A percentile compares a stretch with the other conserved stretches of the same genome.
Evolutionary conservation across 2,888 invertebrate genomes (phyloP).

Genomic region (Frankliniella fusca): DNA sequence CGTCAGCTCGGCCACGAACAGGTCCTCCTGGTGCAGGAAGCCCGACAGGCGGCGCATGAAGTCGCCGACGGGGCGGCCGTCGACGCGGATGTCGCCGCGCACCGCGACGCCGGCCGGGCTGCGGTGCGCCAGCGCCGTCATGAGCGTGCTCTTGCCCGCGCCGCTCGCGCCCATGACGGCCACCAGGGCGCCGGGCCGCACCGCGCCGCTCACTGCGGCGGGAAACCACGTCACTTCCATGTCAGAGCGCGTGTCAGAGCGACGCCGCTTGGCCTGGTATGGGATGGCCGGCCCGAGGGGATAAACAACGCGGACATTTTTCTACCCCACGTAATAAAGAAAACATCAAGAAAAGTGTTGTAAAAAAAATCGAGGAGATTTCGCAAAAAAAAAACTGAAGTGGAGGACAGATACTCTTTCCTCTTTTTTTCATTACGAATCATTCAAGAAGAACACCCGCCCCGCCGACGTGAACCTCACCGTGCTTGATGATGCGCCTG

Average conservation of each 20-base stretch:
- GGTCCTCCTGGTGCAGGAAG: constrained; percentile 87
- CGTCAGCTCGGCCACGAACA: constrained; percentile 80
- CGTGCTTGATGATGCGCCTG: constrained; percentile 73
- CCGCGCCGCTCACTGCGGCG: constrained; percentile 68
- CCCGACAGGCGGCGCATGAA: constrained; percentile 79
- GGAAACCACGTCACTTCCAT: constrained; percentile 21
- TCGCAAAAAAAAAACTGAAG: too few species aligned
- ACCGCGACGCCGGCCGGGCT: constrained; percentile 65
- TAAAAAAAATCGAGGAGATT: too few species aligned
- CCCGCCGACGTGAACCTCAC: constrained; percentile 49
- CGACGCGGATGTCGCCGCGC: constrained; percentile 73
- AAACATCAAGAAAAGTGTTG: too few species aligned
- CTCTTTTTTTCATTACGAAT: neutral
- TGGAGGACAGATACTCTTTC: too few species aligned
- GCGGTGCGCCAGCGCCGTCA: constrained; percentile 77
- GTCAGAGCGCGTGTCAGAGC: neutral
- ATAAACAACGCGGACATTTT: neutral
- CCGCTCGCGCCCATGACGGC: constrained; percentile 85
- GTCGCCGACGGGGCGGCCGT: constrained; percentile 61
- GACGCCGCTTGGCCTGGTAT: neutral
- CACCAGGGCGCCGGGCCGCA: constrained; percentile 74
- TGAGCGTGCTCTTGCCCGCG: constrained; percentile 84
- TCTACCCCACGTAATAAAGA: neutral
- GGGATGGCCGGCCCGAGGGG: too few species aligned
- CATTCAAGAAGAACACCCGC: too few species aligned